phyloP scores from a whole-genome alignment of 2,888 invertebrate genomes.

The Fragum fragum region DNA sequence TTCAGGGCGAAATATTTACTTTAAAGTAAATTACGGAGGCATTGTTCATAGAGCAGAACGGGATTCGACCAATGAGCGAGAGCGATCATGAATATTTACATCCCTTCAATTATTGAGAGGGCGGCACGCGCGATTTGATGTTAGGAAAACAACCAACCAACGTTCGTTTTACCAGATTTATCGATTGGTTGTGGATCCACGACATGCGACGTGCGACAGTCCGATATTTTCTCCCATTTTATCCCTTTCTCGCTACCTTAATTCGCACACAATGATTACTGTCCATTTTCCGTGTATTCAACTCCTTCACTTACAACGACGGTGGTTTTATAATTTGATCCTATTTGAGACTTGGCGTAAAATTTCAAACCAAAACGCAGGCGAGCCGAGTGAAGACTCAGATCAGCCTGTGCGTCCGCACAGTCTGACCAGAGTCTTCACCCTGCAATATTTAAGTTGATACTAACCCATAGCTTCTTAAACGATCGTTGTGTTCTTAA shows the following conservation, averaged over 20 bases:
- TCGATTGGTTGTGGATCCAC: conserved; percentile 1
- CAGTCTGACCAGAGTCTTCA: too few relatives aligned
- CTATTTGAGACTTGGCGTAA: too few relatives aligned
- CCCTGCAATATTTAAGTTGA: too few relatives aligned
- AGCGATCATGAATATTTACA: conserved; percentile 42
- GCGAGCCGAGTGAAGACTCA: too few relatives aligned
- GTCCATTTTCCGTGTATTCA: too few relatives aligned
- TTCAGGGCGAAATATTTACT: conserved; percentile 20
- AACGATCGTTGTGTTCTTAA: too few relatives aligned
- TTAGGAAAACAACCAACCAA: conserved; percentile 42
- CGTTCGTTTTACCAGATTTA: conserved; percentile 4
- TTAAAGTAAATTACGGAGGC: conserved; percentile 10
- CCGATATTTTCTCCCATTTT: neutral
- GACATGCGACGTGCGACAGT: conserved; percentile 15
- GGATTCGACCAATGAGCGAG: conserved; percentile 4
- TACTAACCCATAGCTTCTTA: too few relatives aligned
- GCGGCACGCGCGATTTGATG: conserved; percentile 40
- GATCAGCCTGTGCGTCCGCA: too few relatives aligned
- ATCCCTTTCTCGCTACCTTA: neutral
- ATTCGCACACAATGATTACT: too few relatives aligned
- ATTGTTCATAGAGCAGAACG: neutral
- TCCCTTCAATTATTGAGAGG: conserved; percentile 28
- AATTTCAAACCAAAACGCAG: too few relatives aligned
- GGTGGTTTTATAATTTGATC: too few relatives aligned
- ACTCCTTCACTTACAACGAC: too few relatives aligned